phyloP scores from a whole-genome alignment of 1,140 invertebrate genomes.

The Teleopsis dalmanni region DNA sequence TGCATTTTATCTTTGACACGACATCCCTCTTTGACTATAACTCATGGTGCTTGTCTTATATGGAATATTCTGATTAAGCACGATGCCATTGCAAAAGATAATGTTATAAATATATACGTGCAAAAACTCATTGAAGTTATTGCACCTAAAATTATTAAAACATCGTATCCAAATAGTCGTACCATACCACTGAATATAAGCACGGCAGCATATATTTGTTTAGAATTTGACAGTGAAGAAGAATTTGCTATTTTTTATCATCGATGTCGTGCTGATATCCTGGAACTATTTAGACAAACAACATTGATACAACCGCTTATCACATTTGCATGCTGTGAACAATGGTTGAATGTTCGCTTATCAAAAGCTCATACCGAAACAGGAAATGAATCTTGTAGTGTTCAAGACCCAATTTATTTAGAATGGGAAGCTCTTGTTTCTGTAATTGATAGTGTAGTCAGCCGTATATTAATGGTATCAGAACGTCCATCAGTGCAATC shows the following conservation, averaged over 20 bases:
- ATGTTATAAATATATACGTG: slow-evolving; percentile 60
- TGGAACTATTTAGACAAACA: slow-evolving; percentile 71
- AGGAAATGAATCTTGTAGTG: slow-evolving; percentile 38
- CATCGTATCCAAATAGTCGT: slow-evolving; percentile 48
- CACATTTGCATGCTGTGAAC: slow-evolving; percentile 71
- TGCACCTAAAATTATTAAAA: slow-evolving; percentile 71
- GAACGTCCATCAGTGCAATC: slow-evolving; percentile 58
- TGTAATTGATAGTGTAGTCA: slow-evolving; percentile 70
- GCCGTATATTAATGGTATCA: slow-evolving; percentile 59
- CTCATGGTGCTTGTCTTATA: slow-evolving; percentile 65
- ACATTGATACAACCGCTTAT: slow-evolving; percentile 73
- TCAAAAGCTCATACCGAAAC: slow-evolving; percentile 47
- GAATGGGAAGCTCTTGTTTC: slow-evolving; percentile 79
- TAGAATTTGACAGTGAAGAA: slow-evolving; percentile 86
- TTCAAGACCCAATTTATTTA: slow-evolving; percentile 59
- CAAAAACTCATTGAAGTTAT: slow-evolving; percentile 70
- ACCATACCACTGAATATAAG: slow-evolving; percentile 47
- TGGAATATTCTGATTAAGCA: slow-evolving; percentile 79
- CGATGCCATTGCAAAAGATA: slow-evolving; percentile 66
- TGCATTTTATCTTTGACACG: slow-evolving; percentile 68
- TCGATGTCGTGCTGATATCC: slow-evolving; percentile 65
- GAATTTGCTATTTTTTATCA: slow-evolving; percentile 78
- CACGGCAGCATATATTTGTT: slow-evolving; percentile 62
- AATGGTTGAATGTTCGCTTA: slow-evolving; percentile 67
- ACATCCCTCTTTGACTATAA: slow-evolving; percentile 71